Evolutionary conservation across 1,140 invertebrate genomes (phyloP), one percentile per base, ranked within the genome.

Genomic region (Paralvinella palmiformis): DNA sequence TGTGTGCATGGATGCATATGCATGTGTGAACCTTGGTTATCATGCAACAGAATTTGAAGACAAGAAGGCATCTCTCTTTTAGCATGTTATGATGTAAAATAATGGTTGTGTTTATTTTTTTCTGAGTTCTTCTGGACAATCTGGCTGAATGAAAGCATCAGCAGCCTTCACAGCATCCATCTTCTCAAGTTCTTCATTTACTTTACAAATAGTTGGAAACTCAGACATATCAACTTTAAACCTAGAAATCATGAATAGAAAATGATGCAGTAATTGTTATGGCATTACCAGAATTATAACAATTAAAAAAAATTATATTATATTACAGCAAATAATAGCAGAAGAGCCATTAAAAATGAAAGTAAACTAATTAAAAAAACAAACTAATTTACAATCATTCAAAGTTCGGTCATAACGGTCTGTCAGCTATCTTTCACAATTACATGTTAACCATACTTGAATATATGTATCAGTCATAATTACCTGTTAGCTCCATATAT

Each of bases 141-240:
- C 93, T 27, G 90, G 91, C 84, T 96, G 92, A 33, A 24, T 33
- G 17, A 20, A 89, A 27, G 92, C 91, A 81, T 95, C 91, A 63
- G 92, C 90, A 22, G 89, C 88, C 44, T 89, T 85, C 80, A 96
- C 95, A 1, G 90, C 90, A 77, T 92, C 90, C 62, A 94, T 81
- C 74, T 91, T 86, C 22, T 55, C 32, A 1, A 84, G 69, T 10
- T 69, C 67, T 35, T 89, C 85, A 79, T 92, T 88, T 52, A 96
- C 91, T 70, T 90, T 85, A 31, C 89, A 80, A 67, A 95, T 92
- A 53, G 87, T 92, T 13, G 93, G 92, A 79, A 91, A 96, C 0
- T 88, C 87, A 68, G 88, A 84, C 69, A 95, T 80, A 75, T 95
- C 91, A 0, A 96, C 91, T 71, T 92, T 89, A 82, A 94, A 95